Evolutionary conservation across 2,888 invertebrate genomes (phyloP).

Genomic region (Acrobasis consociella): DNA sequence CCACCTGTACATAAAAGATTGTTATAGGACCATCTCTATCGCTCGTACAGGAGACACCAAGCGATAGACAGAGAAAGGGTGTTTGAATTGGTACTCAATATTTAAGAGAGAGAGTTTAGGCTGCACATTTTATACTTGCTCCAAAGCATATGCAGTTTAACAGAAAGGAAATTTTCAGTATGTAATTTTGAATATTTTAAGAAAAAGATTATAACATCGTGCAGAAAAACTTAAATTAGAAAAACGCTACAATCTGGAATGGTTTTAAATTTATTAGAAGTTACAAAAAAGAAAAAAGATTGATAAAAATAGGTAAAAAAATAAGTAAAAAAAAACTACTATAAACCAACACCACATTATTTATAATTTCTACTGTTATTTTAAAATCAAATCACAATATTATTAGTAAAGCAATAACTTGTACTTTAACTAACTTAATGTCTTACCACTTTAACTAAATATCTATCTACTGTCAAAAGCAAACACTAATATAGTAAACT

Average conservation of each 20-base stretch:
- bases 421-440: neutral
- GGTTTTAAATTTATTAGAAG: too few relatives aligned
- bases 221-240: too few relatives aligned
- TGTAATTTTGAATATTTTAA: neutral
- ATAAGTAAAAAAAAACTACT: neutral
- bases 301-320: too few relatives aligned
- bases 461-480: neutral
- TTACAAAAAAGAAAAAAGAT: too few relatives aligned
- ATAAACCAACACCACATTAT: neutral
- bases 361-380: neutral
- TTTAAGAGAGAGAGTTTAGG: too few relatives aligned
- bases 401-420: neutral
- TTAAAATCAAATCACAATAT: neutral
- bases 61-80: neutral
- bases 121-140: too few relatives aligned
- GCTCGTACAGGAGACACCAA: neutral
- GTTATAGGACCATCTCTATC: neutral
- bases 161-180: neutral
- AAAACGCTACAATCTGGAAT: too few relatives aligned
- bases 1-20: conserved; percentile 76
- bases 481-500: too few relatives aligned
- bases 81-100: neutral
- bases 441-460: neutral
- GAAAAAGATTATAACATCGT: neutral
- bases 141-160: neutral